Conservation (phyloP, 2,888 invertebrate species). For the Nephrotoma flavescens region DNA sequence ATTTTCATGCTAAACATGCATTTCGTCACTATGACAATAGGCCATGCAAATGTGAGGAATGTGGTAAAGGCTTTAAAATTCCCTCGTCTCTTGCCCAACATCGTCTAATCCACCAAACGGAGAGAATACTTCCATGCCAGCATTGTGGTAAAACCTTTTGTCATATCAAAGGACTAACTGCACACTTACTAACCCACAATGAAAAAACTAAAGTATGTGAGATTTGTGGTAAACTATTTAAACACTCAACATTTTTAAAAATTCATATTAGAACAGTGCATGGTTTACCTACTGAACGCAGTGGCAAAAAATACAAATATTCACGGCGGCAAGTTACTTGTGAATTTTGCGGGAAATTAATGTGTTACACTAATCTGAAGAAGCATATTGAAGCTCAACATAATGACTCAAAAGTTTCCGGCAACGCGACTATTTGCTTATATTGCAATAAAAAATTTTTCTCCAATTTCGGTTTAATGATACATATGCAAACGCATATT, state of each 20-base stretch:
- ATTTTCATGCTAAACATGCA: not conserved
- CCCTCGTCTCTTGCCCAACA: not conserved
- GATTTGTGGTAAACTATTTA: not conserved
- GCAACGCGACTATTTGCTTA: no score
- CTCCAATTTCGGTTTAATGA: no score
- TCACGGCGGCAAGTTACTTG: no score
- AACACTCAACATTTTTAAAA: not conserved
- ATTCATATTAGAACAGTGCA: not conserved
- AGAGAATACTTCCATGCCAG: not conserved
- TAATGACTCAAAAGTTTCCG: no score
- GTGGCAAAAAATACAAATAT: no score
- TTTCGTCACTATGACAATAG: not conserved
- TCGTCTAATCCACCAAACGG: not conserved
- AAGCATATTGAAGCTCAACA: no score
- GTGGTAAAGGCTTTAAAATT: not conserved
- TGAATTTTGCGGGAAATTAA: no score
- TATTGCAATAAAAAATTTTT: no score
- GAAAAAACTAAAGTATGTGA: not conserved
- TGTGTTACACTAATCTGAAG: no score
- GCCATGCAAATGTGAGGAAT: not conserved
- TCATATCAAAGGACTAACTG: not conserved
- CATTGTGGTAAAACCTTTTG: not conserved
- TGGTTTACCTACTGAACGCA: not conserved
- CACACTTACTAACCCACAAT: not conserved
- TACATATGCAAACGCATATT: no score